A percentile compares a stretch with the other conserved stretches of the same genome.
Evolutionary conservation across 2,797 vertebrate genomes (phyloP).

Genomic region (Chrysocyon brachyurus): DNA sequence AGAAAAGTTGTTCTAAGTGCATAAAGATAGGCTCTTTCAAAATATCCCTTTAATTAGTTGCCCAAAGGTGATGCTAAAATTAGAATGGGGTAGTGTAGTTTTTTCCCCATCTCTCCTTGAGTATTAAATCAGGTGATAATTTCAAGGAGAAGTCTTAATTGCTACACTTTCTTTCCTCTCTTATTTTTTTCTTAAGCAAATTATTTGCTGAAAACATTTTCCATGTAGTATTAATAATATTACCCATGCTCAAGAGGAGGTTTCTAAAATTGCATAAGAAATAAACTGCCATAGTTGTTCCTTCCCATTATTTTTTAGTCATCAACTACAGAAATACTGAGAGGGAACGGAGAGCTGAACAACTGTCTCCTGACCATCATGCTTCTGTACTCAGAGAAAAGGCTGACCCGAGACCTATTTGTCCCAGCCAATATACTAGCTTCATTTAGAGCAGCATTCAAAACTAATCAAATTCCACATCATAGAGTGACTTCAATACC

Average conservation of each 20-base stretch:
- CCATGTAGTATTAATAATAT: conserved; percentile 43
- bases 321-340: conserved; percentile 19
- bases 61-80: neutral
- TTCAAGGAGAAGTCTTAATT: conserved; percentile 51
- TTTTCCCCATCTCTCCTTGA: conserved; percentile 36
- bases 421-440: neutral
- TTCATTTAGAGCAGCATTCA: neutral
- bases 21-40: neutral
- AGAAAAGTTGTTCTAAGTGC: neutral
- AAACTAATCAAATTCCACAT: conserved; percentile 14
- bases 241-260: neutral
- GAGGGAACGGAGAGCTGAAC: neutral
- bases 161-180: conserved; percentile 18
- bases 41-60: neutral
- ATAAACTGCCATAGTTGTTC: neutral
- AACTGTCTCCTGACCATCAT: neutral
- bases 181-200: conserved; percentile 66
- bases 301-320: neutral
- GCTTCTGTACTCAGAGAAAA: neutral
- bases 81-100: neutral
- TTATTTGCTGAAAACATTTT: conserved; percentile 2
- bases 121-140: neutral
- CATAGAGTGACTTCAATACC: conserved; percentile 38
- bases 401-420: neutral
- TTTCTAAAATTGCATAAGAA: neutral